Conservation (phyloP, 2,888 invertebrate genomes). For the Ennomos quercinarius region DNA sequence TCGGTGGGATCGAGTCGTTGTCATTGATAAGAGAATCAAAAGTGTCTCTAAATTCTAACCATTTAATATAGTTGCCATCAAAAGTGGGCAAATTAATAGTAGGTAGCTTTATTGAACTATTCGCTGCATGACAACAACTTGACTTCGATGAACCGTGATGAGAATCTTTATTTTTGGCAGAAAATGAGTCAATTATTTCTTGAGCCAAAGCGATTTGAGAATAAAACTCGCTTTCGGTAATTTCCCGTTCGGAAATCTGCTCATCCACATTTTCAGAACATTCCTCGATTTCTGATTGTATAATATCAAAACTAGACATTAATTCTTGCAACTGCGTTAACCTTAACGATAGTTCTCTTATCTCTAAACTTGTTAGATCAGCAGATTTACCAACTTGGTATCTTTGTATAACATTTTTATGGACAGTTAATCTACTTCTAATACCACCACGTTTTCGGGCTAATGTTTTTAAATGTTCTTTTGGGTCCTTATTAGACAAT, state of each 20-base stretch:
- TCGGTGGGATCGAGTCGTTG: background rate
- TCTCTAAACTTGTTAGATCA: background rate
- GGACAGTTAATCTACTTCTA: background rate
- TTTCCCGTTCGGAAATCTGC: constrained; percentile 5
- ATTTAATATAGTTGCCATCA: constrained; percentile 32
- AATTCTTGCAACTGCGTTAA: constrained; percentile 2
- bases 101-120: constrained; percentile 12
- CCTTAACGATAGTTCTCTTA: background rate
- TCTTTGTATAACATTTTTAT: background rate
- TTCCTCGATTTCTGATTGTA: constrained; percentile 5
- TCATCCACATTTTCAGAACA: constrained; percentile 5
- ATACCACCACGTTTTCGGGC: background rate
- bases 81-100: constrained; percentile 36
- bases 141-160: background rate
- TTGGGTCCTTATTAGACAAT: background rate
- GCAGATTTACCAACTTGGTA: background rate
- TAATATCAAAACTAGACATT: constrained; percentile 2
- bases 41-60: constrained; percentile 38
- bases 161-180: constrained; percentile 6
- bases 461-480: background rate
- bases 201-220: constrained; percentile 5
- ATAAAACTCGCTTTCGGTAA: constrained; percentile 8
- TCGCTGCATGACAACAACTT: constrained; percentile 3
- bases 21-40: constrained; percentile 31
- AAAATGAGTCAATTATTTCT: constrained; percentile 6